Percentiles rank a stretch among this genome's conserved stretches.
Conservation (phyloP, 2,113 vertebrate species). For the Microcebus murinus region DNA sequence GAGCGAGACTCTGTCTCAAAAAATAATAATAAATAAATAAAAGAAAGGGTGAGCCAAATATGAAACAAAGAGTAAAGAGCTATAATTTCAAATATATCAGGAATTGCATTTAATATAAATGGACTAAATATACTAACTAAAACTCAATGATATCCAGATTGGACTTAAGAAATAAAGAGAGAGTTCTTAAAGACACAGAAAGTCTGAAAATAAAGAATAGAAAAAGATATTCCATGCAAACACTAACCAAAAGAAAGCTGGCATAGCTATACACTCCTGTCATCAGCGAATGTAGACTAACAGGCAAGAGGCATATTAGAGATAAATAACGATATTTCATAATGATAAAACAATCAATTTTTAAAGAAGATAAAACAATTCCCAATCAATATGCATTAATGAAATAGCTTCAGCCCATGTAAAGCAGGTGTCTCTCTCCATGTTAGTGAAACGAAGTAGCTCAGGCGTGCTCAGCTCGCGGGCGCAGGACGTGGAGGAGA, state of each 20-base stretch:
- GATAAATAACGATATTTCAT: neutral
- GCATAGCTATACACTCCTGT: neutral
- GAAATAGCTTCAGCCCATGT: no score
- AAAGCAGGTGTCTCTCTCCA: no score
- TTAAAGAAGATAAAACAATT: no score
- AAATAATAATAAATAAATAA: no score
- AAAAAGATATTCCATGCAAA: neutral
- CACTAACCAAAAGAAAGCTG: neutral
- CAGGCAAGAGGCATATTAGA: neutral
- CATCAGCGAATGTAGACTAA: neutral
- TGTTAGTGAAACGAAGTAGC: no score
- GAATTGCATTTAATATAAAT: neutral
- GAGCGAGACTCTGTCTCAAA: no score
- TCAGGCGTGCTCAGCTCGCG: no score
- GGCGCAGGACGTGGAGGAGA: no score
- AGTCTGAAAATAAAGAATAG: neutral
- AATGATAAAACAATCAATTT: no score
- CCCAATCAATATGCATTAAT: no score
- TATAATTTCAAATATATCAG: neutral
- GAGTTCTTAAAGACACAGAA: neutral
- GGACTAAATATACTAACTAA: neutral
- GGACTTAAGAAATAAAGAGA: neutral
- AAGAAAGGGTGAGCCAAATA: neutral
- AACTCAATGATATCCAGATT: neutral
- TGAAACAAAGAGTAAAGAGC: neutral